A percentile compares a stretch with the other conserved stretches of the same genome.
These are phyloP conservation scores for Isurus oxyrinchus DNA, from an alignment of 2,113 vertebrate species.

Conservation along the genomic window DNA sequence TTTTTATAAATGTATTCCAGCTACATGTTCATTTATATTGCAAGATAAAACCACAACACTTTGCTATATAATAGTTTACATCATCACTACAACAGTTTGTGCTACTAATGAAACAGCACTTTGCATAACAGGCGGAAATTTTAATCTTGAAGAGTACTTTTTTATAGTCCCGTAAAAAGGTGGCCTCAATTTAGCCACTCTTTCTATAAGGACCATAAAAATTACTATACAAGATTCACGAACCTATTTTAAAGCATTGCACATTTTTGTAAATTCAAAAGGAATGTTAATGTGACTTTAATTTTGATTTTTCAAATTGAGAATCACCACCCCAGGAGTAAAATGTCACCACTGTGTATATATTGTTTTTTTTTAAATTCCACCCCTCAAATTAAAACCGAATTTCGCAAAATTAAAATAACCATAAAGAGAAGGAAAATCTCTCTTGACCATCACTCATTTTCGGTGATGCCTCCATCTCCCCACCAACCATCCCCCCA, in stretches of 20 bases:
- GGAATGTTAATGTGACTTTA: neutral
- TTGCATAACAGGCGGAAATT: neutral
- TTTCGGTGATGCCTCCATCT: neutral
- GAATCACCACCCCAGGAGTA: neutral
- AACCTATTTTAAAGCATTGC: conserved; percentile 6
- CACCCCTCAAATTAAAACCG: neutral
- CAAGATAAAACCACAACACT: neutral
- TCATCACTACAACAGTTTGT: neutral
- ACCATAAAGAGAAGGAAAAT: neutral
- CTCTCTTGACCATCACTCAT: neutral
- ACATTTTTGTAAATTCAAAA: neutral
- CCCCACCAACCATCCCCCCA: neutral
- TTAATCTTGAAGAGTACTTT: conserved; percentile 28
- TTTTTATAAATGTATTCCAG: neutral
- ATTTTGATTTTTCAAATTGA: neutral
- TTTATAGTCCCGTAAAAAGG: conserved; percentile 29
- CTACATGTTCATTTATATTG: neutral
- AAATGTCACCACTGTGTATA: neutral
- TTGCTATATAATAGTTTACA: neutral
- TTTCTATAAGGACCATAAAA: conserved; percentile 22
- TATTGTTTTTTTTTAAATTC: neutral
- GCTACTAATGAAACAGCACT: neutral
- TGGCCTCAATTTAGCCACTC: neutral
- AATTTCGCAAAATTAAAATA: neutral
- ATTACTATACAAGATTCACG: conserved; percentile 17